Evolutionary conservation across 2,888 invertebrate species (phyloP), one percentile per base, ranked within the genome.

Genomic region (Macrophya annulata): DNA sequence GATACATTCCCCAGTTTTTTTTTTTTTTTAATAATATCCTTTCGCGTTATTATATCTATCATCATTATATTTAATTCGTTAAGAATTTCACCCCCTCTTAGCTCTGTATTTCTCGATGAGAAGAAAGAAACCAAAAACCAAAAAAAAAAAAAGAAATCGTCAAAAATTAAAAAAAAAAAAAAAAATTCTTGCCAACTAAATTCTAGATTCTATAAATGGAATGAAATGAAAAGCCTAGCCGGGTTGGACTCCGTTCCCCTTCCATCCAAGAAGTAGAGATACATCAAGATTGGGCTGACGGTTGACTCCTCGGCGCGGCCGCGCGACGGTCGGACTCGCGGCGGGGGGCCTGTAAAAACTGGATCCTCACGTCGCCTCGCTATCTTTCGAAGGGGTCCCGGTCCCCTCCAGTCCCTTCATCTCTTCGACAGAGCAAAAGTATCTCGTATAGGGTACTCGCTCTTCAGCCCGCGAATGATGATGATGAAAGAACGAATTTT

Each of bases 231-330:
- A 77, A 31, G 65, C 62, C 89, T 89, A 88, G 90, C 89, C 90
- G 91, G 91, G 91, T 90, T 25, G 31, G 3, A 31, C 25, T 21
- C 8, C 90, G 90, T 88, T 89, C 88, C 88, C 89, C 87, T 88
- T 88, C 88, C 85, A 85, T 87, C 85, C 88, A 86, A 88, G 87
- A 88, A 86, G 87, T 90, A 90, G 89, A 92, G 92, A 92, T 92
- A 92, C 92, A 92, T 92, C 91, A 92, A 92, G 92, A 92, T 91
- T 91, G 92, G 90, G 90, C 90, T 91, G 92, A 92, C 92, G 92
- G 91, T 91, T 90, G 91, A 91, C 90, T 92, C 87, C 83, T 85
- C 86, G 87, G 45, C 40, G 86, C 87, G 88, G 71, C 83, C 25
- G 48, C 62, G 85, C 79, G 82, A 83, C 76, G 74, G 72, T 65